Evolutionary conservation across 2,113 vertebrate species (phyloP), one percentile per base, ranked within the genome.

Genomic region (Paraplagusia blochii): DNA sequence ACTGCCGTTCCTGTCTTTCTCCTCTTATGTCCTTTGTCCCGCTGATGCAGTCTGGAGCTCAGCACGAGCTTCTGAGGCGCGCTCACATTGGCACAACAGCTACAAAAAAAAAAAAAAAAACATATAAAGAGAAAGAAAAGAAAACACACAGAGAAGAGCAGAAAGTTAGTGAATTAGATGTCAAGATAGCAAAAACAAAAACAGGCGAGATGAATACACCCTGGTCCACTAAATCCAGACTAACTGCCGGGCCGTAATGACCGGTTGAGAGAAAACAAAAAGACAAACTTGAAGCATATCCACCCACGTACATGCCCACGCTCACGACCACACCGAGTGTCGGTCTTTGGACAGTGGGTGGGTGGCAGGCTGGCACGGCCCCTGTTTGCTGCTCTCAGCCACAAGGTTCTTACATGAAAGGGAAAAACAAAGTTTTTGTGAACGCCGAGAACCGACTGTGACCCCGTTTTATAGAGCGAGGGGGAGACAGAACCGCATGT

Each of bases 321-420:
- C 19, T 15, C 55, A 35, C 39, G 63, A 46, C 58, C 9, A 13
- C 63, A 15, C 17, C 63, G 56, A 40, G 61, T 67, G 42, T 69
- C 49, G 62, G 50, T 18, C 62, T 48, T 56, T 75, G 68, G 70
- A 67, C 48, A 61, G 68, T 51, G 67, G 74, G 74, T 77, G 64
- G 69, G 9, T 74, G 66, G 54, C 35, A 61, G 66, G 66, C 62
- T 76, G 81, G 83, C 75, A 77, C 58, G 66, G 63, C 69, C 81
- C 79, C 73, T 56, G 80, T 80, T 69, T 69, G 79, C 63, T 85
- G 74, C 75, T 73, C 81, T 82, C 77, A 71, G 66, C 76, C 81
- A 84, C 81, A 44, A 78, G 68, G 77, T 77, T 79, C 83, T 72
- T 53, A 84, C 81, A 85, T 84, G 76, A 85, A 87, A 87, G 83